Evolutionary conservation across 1,140 invertebrate genomes (phyloP), one percentile per base, ranked within the genome.

Genomic region (Druon quercuslanigerum): DNA sequence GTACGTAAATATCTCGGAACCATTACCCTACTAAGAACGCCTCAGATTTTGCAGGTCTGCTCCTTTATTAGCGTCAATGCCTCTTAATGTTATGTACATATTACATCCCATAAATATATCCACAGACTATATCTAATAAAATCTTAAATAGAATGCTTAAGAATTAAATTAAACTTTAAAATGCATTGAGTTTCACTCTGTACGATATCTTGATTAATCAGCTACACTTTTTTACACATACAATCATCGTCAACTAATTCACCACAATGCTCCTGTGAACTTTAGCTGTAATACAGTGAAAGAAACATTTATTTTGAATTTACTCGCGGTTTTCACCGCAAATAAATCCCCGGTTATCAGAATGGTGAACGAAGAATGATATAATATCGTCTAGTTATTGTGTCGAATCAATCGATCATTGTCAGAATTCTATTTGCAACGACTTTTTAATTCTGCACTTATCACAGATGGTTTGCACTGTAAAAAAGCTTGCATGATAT

Each of bases 41-140:
- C 17, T 17, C 0, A 17, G 8, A 16, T 52, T 50, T 57, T 72
- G 33, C 50, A 78, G 57, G 40, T 74, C 71, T 71, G 19, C 51
- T 51, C 33, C 76, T 83, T 83, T 83, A 79, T 83, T 83, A 81
- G 79, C 54, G 3, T 70, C 52, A 75, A 75, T 79, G 40, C 50
- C 72, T 79, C 72, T 79, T 76, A 80, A 77, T 73, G 71, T 76
- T 86, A 86, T 86, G 74, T 86, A 87, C 83, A 86, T 46, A 66
- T 81, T 85, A 76, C 78, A 85, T 79, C 79, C 77, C 66, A 72
- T 87, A 85, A 76, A 78, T 79, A 77, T 54, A 33, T 74, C 74
- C 50, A 74, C 66, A 74, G 52, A 50, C 56, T 33, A 50, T 73
- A 66, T 72, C 46, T 20, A 54, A 71, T 78, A 74, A 56, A 71